Evolutionary conservation across 2,113 vertebrate species (phyloP).

Genomic region (Poecile atricapillus): DNA sequence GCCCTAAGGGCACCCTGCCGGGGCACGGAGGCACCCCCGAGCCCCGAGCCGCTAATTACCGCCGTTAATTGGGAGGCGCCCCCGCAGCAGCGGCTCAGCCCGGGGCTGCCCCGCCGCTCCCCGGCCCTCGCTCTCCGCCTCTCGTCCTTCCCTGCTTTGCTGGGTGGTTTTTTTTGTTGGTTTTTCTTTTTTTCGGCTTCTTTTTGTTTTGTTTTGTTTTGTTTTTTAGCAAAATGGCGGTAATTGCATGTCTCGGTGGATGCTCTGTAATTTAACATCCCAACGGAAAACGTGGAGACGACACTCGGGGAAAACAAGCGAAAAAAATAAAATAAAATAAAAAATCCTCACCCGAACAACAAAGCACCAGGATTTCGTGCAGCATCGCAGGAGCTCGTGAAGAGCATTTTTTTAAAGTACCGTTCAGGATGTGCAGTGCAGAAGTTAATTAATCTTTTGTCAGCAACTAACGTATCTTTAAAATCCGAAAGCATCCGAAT

Average conservation of each 20-base stretch:
- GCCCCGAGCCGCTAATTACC: neutral
- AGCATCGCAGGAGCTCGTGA: neutral
- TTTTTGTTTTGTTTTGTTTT: neutral
- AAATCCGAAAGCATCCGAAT: neutral
- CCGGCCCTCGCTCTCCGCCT: neutral
- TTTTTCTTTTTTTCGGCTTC: neutral
- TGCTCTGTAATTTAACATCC: neutral
- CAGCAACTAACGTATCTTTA: neutral
- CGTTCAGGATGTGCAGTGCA: rapidly evolving
- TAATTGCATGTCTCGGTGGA: neutral
- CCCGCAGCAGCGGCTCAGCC: neutral
- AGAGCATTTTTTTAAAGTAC: neutral
- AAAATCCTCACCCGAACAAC: neutral
- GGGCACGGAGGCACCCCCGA: too few species aligned
- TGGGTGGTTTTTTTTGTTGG: neutral
- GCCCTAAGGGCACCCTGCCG: rapidly evolving
- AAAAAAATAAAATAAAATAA: neutral
- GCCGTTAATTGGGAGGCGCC: neutral
- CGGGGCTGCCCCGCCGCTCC: neutral
- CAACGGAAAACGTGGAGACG: neutral
- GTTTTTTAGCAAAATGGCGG: neutral
- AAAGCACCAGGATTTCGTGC: neutral
- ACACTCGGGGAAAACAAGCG: neutral
- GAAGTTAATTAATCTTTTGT: neutral
- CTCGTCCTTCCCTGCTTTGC: neutral